phyloP scores from a whole-genome alignment of 2,888 invertebrate genomes.

The Opisthograptis luteolata region DNA sequence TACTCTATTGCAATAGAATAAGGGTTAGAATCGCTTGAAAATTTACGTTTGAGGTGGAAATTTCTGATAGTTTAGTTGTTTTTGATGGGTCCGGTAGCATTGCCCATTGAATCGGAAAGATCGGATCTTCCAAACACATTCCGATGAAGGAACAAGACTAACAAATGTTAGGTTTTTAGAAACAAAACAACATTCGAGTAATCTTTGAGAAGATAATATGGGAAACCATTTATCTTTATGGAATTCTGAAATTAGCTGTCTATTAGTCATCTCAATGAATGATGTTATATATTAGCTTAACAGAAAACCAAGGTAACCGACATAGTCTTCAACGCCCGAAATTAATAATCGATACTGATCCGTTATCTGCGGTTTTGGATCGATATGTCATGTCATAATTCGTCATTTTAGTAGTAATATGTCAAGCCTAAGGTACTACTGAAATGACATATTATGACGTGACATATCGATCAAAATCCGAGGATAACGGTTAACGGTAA shows the following conservation, averaged over 20 bases:
- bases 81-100: constrained; percentile 64
- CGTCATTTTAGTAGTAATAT: too few relatives aligned
- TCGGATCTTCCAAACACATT: constrained; percentile 68
- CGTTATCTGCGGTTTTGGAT: too few relatives aligned
- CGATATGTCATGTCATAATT: too few relatives aligned
- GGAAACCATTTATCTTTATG: constrained; percentile 7
- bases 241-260: constrained; percentile 14
- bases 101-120: constrained; percentile 72
- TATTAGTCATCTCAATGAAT: constrained; percentile 9
- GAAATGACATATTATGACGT: too few relatives aligned
- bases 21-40: background rate
- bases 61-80: constrained; percentile 18
- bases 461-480: too few relatives aligned
- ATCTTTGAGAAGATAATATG: constrained; percentile 12
- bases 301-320: too few relatives aligned
- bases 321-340: too few relatives aligned
- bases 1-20: background rate
- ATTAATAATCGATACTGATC: too few relatives aligned
- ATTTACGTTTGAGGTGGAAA: background rate
- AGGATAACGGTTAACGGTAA: too few relatives aligned
- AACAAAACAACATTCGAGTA: constrained; percentile 25
- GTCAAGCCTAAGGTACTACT: too few relatives aligned
- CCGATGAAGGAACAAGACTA: constrained; percentile 57
- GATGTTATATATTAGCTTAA: background rate
- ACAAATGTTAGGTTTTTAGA: constrained; percentile 42